phyloP scores from a whole-genome alignment of 2,888 invertebrate species.

The Polydesmus complanatus region DNA sequence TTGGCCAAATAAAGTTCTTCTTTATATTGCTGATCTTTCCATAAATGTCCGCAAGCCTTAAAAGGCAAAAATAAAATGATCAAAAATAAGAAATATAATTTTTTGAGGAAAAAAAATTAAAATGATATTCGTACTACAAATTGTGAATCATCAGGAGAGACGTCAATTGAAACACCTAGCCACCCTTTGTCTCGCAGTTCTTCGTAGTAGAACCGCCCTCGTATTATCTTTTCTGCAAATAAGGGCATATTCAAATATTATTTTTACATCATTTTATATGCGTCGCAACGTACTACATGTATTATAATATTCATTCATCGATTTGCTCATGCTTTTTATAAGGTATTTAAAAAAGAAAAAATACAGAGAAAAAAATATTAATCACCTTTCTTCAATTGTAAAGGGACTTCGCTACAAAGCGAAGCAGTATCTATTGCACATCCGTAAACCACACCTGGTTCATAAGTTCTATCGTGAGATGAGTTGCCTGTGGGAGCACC shows the following conservation, averaged over 20 bases:
- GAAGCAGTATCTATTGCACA: slow-evolving; percentile 26
- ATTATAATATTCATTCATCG: background rate
- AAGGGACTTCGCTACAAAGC: slow-evolving; percentile 7
- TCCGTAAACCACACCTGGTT: slow-evolving; percentile 42
- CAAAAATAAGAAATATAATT: no score
- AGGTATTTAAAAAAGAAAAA: background rate
- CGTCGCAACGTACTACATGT: no score
- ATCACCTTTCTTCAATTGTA: background rate
- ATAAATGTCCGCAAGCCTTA: slow-evolving; percentile 38
- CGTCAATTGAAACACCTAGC: slow-evolving; percentile 37
- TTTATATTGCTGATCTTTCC: slow-evolving; percentile 25
- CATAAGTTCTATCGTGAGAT: slow-evolving; percentile 32
- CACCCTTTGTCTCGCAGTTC: slow-evolving; percentile 20
- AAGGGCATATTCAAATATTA: no score
- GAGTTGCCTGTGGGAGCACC: slow-evolving; percentile 43
- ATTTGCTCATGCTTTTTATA: background rate
- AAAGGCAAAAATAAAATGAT: no score
- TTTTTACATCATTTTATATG: no score
- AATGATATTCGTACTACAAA: slow-evolving; percentile 31
- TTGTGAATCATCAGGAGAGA: slow-evolving; percentile 37
- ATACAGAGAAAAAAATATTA: background rate
- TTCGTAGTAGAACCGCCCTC: background rate
- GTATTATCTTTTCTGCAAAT: background rate
- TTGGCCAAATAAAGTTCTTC: slow-evolving; percentile 24
- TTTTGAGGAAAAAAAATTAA: background rate